phyloP scores from a whole-genome alignment of 1,140 invertebrate species.

The Macrosteles quadrilineatus region DNA sequence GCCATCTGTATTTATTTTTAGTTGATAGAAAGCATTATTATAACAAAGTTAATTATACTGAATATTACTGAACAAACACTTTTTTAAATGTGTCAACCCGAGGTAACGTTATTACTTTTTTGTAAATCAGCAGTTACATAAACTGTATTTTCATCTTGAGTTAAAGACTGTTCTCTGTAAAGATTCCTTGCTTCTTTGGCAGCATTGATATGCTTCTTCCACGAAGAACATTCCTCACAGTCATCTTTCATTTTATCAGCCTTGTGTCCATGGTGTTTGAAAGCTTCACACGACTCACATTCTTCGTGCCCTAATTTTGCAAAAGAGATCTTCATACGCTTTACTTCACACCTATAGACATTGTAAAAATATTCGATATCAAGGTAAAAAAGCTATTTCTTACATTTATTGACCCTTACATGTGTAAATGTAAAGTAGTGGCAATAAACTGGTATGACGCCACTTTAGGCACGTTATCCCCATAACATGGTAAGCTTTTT shows the following conservation, averaged over 20 bases:
- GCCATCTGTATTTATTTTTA: too few species aligned
- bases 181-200: constrained; percentile 6
- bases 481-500: too few species aligned
- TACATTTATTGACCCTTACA: too few species aligned
- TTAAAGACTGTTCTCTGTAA: constrained; percentile 25
- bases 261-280: constrained; percentile 27
- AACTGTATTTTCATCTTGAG: background rate
- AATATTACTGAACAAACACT: too few species aligned
- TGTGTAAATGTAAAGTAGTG: too few species aligned
- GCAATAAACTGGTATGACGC: too few species aligned
- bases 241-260: constrained; percentile 27
- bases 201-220: constrained; percentile 23
- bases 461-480: too few species aligned
- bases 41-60: too few species aligned
- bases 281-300: constrained; percentile 34
- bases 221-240: background rate
- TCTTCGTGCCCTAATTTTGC: constrained; percentile 34
- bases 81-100: constrained; percentile 37
- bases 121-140: constrained; percentile 35
- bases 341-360: constrained; percentile 28
- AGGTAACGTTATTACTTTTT: constrained; percentile 38
- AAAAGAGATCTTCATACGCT: constrained; percentile 34
- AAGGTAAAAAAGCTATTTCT: too few species aligned
- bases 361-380: constrained; percentile 39
- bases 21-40: too few species aligned